Conservation (phyloP, 2,797 vertebrate genomes). For the Hapalemur alaotrensis region DNA sequence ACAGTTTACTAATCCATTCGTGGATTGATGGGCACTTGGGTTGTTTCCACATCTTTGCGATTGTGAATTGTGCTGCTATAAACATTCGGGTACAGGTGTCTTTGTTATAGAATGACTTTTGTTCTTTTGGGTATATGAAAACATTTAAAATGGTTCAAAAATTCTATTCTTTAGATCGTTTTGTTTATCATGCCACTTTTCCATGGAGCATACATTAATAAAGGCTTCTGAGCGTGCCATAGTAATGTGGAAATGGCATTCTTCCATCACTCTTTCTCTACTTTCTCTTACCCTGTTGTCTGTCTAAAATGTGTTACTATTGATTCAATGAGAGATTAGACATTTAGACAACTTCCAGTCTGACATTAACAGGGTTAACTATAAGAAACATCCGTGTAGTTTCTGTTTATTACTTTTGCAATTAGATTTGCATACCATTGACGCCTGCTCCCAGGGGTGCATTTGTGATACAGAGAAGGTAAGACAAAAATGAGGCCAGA, state of each 20-base stretch:
- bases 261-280: not conserved
- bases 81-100: no score
- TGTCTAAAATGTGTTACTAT: slow-evolving; percentile 68
- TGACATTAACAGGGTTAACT: slow-evolving; percentile 74
- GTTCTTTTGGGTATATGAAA: no score
- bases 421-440: slow-evolving; percentile 81
- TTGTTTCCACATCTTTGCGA: no score
- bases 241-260: not conserved
- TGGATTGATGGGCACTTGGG: no score
- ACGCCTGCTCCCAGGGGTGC: slow-evolving; percentile 67
- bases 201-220: not conserved
- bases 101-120: no score
- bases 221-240: not conserved
- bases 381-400: slow-evolving; percentile 64
- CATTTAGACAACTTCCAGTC: slow-evolving; percentile 74
- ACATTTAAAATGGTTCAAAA: not conserved
- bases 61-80: no score
- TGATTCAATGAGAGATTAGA: slow-evolving; percentile 70
- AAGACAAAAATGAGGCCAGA: slow-evolving; percentile 76
- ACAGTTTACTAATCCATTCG: no score
- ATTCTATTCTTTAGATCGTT: not conserved
- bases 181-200: not conserved
- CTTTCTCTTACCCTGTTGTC: not conserved
- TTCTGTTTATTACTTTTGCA: slow-evolving; percentile 81
- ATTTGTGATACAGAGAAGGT: slow-evolving; percentile 76